Evolutionary conservation across 2,888 invertebrate species (phyloP).

Genomic region (Tholera decimalis): DNA sequence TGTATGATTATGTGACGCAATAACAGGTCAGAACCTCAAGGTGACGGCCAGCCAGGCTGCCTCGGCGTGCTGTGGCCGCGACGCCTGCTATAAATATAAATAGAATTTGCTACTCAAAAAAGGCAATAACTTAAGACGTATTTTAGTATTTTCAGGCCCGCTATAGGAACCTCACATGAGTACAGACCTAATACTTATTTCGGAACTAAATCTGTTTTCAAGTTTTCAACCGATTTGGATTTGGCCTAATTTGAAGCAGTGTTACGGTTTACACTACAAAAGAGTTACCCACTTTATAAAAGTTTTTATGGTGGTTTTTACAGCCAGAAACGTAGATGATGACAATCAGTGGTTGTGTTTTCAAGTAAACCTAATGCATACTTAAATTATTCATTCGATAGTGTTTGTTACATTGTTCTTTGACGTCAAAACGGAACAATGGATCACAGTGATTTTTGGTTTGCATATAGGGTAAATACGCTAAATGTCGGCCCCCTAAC

Average conservation of each 20-base stretch:
- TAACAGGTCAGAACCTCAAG: conserved; percentile 84
- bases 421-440: no score
- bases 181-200: neutral
- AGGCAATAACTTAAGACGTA: neutral
- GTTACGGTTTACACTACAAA: no score
- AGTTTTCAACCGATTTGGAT: neutral
- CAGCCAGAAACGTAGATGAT: no score
- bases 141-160: neutral
- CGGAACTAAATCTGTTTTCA: neutral
- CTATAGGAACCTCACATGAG: neutral
- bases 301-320: no score
- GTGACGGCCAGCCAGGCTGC: conserved; percentile 72
- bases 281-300: no score
- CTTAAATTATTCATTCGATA: no score
- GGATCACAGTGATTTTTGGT: no score
- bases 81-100: conserved; percentile 28
- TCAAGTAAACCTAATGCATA: no score
- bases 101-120: conserved; percentile 21
- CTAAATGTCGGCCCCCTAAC: no score
- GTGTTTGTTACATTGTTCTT: no score
- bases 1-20: conserved; percentile 84
- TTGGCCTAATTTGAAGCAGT: neutral
- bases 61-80: conserved; percentile 57
- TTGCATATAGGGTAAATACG: no score
- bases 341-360: no score